These are phyloP conservation scores for Danio kyathit DNA, from an alignment of 2,797 vertebrate species.

Conservation along the genomic window DNA sequence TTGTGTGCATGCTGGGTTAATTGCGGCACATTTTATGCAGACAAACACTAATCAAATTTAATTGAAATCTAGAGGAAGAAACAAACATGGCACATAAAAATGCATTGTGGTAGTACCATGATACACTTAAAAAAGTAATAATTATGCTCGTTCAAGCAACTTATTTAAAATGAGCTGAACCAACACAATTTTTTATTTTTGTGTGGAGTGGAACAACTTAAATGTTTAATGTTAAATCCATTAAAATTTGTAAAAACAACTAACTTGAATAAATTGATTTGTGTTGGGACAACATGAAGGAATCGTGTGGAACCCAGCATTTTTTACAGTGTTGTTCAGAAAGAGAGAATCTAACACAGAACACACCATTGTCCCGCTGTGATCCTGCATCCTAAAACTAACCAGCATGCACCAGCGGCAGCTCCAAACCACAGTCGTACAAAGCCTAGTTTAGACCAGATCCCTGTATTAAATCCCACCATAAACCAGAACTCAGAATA, in stretches of 20 bases:
- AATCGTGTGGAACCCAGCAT: too few species aligned
- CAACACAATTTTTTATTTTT: too few species aligned
- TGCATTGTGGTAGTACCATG: not conserved
- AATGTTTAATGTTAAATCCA: too few species aligned
- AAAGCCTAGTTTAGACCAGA: conserved; percentile 38
- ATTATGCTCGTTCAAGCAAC: too few species aligned
- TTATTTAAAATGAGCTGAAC: too few species aligned
- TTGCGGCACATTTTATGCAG: not conserved
- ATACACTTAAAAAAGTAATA: too few species aligned
- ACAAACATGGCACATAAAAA: not conserved
- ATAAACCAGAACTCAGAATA: conserved; percentile 23
- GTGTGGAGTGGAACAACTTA: too few species aligned
- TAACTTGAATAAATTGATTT: too few species aligned
- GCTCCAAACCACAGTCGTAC: conserved; percentile 21
- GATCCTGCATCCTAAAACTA: not conserved
- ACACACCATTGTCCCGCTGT: conserved; percentile 16
- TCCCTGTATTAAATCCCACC: conserved; percentile 21
- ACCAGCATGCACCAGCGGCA: not conserved
- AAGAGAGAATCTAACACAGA: not conserved
- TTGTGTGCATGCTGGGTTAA: not conserved
- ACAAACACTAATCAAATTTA: not conserved
- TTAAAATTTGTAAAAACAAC: too few species aligned
- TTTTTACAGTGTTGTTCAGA: not conserved
- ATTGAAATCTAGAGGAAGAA: not conserved
- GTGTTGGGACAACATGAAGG: too few species aligned